These are phyloP conservation scores for Melanotaenia parkinsoni DNA, from an alignment of 2,797 vertebrate genomes.

Conservation along the genomic window DNA sequence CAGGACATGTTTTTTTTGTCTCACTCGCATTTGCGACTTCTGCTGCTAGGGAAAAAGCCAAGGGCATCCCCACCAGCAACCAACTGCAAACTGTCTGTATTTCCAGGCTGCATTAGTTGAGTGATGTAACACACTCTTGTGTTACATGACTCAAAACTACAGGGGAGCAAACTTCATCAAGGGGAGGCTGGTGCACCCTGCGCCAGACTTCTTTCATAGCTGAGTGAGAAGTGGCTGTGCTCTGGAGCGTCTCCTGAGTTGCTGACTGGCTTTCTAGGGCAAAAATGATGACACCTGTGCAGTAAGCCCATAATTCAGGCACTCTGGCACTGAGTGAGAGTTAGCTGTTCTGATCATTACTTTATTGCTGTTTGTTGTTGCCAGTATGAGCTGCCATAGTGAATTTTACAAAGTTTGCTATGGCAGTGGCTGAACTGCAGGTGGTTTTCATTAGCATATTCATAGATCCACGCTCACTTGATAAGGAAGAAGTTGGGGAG, in stretches of 20 bases:
- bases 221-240: background rate
- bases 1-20: background rate
- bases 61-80: background rate
- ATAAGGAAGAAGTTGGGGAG: background rate
- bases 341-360: too few relatives aligned
- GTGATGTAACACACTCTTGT: background rate
- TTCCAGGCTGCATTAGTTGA: background rate
- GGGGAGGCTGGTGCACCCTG: background rate
- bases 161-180: background rate
- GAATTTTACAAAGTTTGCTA: too few relatives aligned
- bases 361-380: too few relatives aligned
- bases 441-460: background rate
- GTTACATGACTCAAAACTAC: background rate
- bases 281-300: too few relatives aligned
- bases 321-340: too few relatives aligned
- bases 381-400: too few relatives aligned
- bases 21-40: background rate
- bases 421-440: background rate
- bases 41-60: background rate
- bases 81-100: background rate
- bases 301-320: background rate
- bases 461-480: background rate
- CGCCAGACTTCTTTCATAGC: background rate
- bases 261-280: too few relatives aligned
- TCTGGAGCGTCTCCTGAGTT: too few relatives aligned